Evolutionary conservation across 2,888 invertebrate genomes (phyloP).

Genomic region (Nycteola revayana): DNA sequence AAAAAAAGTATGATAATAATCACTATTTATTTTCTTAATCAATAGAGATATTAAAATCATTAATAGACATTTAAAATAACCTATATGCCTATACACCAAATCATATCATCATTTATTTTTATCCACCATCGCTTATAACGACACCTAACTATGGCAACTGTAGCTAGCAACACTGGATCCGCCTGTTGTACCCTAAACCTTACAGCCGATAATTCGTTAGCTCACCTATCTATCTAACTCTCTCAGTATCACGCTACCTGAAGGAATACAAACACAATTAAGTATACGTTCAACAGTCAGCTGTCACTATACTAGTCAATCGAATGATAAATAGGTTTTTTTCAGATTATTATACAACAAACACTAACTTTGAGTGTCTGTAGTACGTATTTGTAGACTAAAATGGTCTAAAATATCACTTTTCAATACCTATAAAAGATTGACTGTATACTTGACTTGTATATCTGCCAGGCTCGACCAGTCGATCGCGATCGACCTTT

Average conservation of each 20-base stretch:
- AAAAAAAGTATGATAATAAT: background rate
- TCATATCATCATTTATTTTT: background rate
- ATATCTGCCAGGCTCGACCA: background rate
- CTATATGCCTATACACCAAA: background rate
- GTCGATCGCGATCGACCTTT: too few relatives aligned
- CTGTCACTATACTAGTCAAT: too few relatives aligned
- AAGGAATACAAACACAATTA: too few relatives aligned
- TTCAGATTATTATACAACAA: too few relatives aligned
- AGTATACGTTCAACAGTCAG: too few relatives aligned
- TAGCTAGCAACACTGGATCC: conserved; percentile 41
- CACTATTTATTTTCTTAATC: background rate
- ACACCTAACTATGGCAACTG: conserved; percentile 57
- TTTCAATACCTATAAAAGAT: background rate
- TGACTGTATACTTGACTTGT: background rate
- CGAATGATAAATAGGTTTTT: too few relatives aligned
- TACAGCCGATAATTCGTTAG: conserved; percentile 41
- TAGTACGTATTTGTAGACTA: too few relatives aligned
- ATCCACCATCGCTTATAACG: conserved; percentile 14
- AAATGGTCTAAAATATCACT: too few relatives aligned
- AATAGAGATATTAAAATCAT: background rate
- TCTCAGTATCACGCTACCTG: conserved; percentile 35
- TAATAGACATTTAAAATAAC: background rate
- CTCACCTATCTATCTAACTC: conserved; percentile 39
- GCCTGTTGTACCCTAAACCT: conserved; percentile 45
- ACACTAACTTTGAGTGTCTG: too few relatives aligned